Conservation (phyloP, 2,113 vertebrate species). For the Neotoma lepida region DNA sequence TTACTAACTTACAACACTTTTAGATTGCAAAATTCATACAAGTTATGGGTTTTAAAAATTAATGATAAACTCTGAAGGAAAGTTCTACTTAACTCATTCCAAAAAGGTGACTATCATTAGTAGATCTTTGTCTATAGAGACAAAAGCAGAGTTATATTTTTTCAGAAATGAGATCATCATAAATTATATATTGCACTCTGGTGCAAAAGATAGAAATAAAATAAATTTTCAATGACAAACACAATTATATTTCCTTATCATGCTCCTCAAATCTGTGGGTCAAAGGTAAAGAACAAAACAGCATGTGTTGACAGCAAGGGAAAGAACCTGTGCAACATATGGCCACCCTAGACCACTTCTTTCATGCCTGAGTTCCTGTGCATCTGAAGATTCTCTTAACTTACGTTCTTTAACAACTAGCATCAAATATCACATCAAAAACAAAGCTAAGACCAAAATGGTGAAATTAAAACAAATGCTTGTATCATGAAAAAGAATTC, state of each 20-base stretch:
- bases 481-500: neutral
- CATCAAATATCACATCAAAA: neutral
- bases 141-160: neutral
- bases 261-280: neutral
- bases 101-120: neutral
- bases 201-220: slow-evolving; percentile 1
- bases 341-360: neutral
- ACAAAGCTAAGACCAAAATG: neutral
- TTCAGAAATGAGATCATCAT: neutral
- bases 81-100: neutral
- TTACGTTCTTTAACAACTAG: neutral
- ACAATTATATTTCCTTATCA: neutral
- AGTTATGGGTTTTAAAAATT: neutral
- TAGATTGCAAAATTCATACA: neutral
- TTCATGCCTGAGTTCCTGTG: neutral
- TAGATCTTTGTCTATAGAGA: neutral
- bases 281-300: slow-evolving; percentile 7
- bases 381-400: neutral
- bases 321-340: neutral
- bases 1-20: neutral
- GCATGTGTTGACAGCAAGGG: neutral
- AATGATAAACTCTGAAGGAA: neutral
- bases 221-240: neutral
- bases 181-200: neutral
- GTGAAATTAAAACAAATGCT: neutral